Base-by-base conservation (phyloP, 2,797 vertebrate species). In the Alcedo quadribrachys region DNA sequence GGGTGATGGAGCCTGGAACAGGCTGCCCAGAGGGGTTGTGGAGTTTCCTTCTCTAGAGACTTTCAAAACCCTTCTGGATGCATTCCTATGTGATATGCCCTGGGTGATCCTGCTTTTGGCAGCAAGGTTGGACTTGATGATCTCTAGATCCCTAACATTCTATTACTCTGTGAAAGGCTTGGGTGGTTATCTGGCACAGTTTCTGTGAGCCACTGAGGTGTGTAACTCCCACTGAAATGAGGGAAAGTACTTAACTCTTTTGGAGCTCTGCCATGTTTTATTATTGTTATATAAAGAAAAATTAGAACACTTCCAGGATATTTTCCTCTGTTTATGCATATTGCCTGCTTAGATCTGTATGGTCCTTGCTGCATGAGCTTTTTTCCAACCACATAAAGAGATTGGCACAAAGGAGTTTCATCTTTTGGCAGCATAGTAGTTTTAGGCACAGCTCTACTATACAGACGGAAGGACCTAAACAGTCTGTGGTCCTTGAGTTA, bases 281-380 rank as follows among this genome's bases (percentile, higher is more conserved):
- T 42, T 86, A 67, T 51, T 81, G 11, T 46, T 35, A 17, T 5
- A 54, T 42, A 24, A 65, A 92, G 13, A n/a, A 9, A 65, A 65
- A 51, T 71, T 0, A 6, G 37, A 78, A 45, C 28, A 35, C 2
- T 35, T 69, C 8, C 18, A 27, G 4, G 1, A 0, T 14, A 48
- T 57, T 33, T 61, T 8, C 1, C 10, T 8, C 11, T 11, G 1
- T 51, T 77, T 53, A 22, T 42, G 12, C 42, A 24, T 48, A 28
- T 58, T 70, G 32, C 25, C 30, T 61, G 15, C 35, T 89, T 63
- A n/a, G 37, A 25, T 70, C 32, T 15, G 2, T 15, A 9, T 9
- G 1, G 18, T 79, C 11, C 27, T 70, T 19, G 11, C 15, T 32
- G 46, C 81, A 66, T 37, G 37, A 88, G 19, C 3, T 77, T 87